Base-by-base conservation (phyloP, 2,888 invertebrate genomes). In the Trichogramma evanescens region DNA sequence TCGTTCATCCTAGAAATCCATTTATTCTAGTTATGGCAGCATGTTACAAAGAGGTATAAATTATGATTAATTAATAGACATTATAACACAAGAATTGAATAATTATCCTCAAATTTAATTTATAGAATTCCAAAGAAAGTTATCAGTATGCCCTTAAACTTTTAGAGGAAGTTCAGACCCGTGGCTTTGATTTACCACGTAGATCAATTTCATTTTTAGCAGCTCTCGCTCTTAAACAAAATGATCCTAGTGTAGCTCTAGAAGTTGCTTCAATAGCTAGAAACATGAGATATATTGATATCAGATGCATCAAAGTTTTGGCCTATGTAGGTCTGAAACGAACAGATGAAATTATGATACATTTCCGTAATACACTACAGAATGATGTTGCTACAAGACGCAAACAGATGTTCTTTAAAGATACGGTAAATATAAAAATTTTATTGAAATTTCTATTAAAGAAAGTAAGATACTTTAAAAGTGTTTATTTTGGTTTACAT, bases 31-130 rank as follows among this genome's bases (percentile, higher is more conserved):
- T 84, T 4, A 72, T 86, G 66, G 91, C 87, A 48, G 84, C 88
- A 38, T 90, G 88, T 72, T 89, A 88, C 70, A 89, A 89, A 82
- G 75, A 89, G 81, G 91, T 89, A 78, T 40, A 8, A 26, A 2
- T 26, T 26, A 26, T 26, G 26, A 9, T 45, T 45, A 45, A 9
- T 3, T 45, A 45, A 45, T 8, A 45, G 8, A n/a, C n/a, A 45
- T 9, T 9, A 9, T 8, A 9, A 9, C 8, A 45, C 45, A 51
- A 26, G 8, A 50, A n/a, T 26, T 4, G 26, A 10, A 59, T 49
- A 48, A 54, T 52, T 49, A 56, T 55, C 41, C 56, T 38, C 46
- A 10, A 8, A 45, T 26, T 26, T 26, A 26, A 26, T 2, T 26
- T 26, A 2, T 26, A 26, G 89, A 90, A 91, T 72, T 84, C 87